These are phyloP conservation scores for Pollenia labialis DNA, from an alignment of 2,888 invertebrate species.

Conservation along the genomic window DNA sequence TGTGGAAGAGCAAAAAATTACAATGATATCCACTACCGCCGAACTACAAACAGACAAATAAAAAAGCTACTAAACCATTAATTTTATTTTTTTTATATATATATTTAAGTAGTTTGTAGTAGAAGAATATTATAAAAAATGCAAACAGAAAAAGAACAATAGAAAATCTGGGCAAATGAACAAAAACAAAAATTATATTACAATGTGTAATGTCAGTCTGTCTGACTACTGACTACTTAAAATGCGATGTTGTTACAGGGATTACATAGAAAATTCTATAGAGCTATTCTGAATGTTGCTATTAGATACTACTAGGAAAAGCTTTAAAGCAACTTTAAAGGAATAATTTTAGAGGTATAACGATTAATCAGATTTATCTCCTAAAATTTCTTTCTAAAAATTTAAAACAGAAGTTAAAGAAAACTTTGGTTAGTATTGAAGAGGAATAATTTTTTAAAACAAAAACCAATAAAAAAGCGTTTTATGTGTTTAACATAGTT, in stretches of 20 bases:
- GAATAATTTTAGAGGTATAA: too few species aligned
- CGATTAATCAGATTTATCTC: too few species aligned
- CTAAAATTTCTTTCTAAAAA: too few species aligned
- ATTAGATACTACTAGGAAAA: too few species aligned
- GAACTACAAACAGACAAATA: constrained; percentile 18
- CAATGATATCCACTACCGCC: not conserved
- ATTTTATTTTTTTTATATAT: constrained; percentile 41
- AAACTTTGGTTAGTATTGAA: too few species aligned
- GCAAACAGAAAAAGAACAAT: constrained; percentile 1
- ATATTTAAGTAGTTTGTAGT: not conserved
- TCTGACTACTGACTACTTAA: not conserved
- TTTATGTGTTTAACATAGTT: too few species aligned
- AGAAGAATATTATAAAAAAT: not conserved
- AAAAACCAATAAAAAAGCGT: too few species aligned
- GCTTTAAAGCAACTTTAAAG: too few species aligned
- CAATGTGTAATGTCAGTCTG: constrained; percentile 8
- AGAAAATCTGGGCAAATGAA: not conserved
- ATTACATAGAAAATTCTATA: not conserved
- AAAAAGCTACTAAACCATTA: constrained; percentile 50
- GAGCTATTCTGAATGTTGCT: too few species aligned
- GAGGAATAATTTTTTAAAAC: too few species aligned
- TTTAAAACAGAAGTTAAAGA: too few species aligned
- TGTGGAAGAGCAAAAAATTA: not conserved
- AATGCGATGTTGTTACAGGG: not conserved
- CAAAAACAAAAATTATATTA: not conserved